These are phyloP conservation scores for Drosophila rellima DNA, from an alignment of 2,888 invertebrate species.

Conservation along the genomic window DNA sequence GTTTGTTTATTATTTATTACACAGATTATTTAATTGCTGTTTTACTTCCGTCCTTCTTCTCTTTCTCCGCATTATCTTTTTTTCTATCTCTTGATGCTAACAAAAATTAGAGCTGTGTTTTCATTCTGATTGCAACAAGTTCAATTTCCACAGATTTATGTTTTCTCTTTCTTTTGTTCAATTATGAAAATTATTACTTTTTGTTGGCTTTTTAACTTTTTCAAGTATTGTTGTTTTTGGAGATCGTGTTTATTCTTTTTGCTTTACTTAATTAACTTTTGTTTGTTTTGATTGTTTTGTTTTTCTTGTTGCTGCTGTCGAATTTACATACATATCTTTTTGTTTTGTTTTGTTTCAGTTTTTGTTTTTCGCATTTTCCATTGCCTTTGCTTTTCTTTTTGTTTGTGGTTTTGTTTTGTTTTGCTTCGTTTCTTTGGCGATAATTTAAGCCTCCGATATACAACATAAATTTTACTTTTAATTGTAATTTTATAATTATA, in stretches of 20 bases:
- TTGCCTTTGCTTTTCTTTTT: conserved; percentile 38
- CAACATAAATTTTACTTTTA: conserved; percentile 73
- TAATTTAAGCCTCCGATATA: conserved; percentile 85
- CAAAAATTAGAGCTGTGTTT: conserved; percentile 35
- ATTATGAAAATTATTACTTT: conserved; percentile 33
- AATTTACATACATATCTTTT: conserved; percentile 34
- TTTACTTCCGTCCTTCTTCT: conserved; percentile 34
- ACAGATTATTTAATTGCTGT: conserved; percentile 45
- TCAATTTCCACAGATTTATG: conserved; percentile 16
- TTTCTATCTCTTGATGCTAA: conserved; percentile 20
- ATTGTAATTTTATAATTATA: conserved; percentile 41
- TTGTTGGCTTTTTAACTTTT: conserved; percentile 46
- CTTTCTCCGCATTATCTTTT: conserved; percentile 6
- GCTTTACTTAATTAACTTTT: conserved; percentile 35
- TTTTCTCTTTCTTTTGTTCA: conserved; percentile 3
- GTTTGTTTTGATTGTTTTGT: conserved; percentile 30
- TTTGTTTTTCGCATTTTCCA: conserved; percentile 51
- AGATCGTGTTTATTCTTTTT: conserved; percentile 67
- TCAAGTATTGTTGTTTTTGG: conserved; percentile 58
- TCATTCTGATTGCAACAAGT: conserved; percentile 48
- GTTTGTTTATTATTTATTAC: conserved; percentile 45
- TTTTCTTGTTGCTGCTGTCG: conserved; percentile 48
- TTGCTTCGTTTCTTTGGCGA: conserved; percentile 84
- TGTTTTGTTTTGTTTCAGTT: conserved; percentile 21
- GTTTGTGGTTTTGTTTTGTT: conserved; percentile 53